These are phyloP conservation scores for Indri indri DNA, from an alignment of 2,113 vertebrate genomes.

Conservation along the genomic window DNA sequence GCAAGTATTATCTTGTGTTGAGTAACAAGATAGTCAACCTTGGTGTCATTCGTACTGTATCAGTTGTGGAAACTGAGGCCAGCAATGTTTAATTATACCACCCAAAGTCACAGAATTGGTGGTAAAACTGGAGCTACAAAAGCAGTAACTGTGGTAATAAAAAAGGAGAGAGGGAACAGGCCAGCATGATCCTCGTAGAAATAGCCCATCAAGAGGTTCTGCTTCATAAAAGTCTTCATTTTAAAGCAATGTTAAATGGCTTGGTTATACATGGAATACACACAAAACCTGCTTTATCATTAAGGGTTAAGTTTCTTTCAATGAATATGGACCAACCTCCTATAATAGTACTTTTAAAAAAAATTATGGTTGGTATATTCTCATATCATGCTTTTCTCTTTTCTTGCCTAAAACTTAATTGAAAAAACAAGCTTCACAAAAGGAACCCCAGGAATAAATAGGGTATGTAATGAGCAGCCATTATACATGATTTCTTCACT, in stretches of 20 bases:
- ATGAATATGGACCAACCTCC: slow-evolving; percentile 17
- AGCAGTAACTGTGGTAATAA: slow-evolving; percentile 14
- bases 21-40: background rate
- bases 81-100: background rate
- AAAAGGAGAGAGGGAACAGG: slow-evolving; percentile 31
- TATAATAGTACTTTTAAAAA: slow-evolving; percentile 30
- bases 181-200: background rate
- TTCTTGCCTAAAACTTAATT: slow-evolving; percentile 47
- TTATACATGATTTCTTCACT: slow-evolving; percentile 71
- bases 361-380: slow-evolving; percentile 29
- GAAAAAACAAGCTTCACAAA: slow-evolving; percentile 65
- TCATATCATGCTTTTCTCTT: background rate
- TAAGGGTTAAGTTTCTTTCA: slow-evolving; percentile 45
- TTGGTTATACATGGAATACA: background rate
- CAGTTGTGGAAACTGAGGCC: slow-evolving; percentile 11
- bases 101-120: background rate
- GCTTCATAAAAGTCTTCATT: slow-evolving; percentile 61
- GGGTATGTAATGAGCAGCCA: slow-evolving; percentile 69
- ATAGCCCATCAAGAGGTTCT: slow-evolving; percentile 46
- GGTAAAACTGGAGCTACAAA: background rate
- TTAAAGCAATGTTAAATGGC: slow-evolving; percentile 55
- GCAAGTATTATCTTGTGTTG: background rate
- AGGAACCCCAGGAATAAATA: slow-evolving; percentile 66
- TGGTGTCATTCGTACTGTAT: background rate
- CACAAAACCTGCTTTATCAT: slow-evolving; percentile 20